Percentiles rank a stretch among this genome's conserved stretches.
phyloP scores from a whole-genome alignment of 2,888 invertebrate species.

The Glaucopsyche alexis region DNA sequence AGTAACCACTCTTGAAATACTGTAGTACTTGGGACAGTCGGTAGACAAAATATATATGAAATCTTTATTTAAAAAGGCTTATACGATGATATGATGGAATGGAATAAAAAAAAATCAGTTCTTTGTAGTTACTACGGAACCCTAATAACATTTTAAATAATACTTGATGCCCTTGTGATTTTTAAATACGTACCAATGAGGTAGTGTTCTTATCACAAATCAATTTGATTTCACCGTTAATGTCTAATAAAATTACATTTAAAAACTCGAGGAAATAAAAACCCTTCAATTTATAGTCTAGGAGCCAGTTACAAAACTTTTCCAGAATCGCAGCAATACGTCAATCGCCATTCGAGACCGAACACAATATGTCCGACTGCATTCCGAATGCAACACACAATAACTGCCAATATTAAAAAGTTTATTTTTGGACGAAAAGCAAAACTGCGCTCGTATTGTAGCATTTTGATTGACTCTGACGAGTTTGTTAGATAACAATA shows the following conservation, averaged over 20 bases:
- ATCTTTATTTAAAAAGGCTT: too few species aligned
- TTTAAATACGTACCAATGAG: too few species aligned
- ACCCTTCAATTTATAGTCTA: background rate
- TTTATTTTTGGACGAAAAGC: constrained; percentile 23
- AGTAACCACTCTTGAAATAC: too few species aligned
- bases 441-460: constrained; percentile 13
- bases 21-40: too few species aligned
- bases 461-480: constrained; percentile 19
- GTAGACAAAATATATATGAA: too few species aligned
- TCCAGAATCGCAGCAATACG: constrained; percentile 1
- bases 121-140: too few species aligned
- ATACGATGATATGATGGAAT: too few species aligned
- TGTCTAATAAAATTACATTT: background rate
- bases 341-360: constrained; percentile 5
- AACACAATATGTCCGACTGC: constrained; percentile 21
- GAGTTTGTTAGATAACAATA: constrained; percentile 21
- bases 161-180: too few species aligned
- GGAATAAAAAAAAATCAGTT: too few species aligned
- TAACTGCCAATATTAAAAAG: constrained; percentile 27
- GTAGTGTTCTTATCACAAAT: background rate
- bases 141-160: too few species aligned
- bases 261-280: background rate
- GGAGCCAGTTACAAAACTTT: background rate
- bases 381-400: constrained; percentile 20
- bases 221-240: background rate